Base-by-base conservation (phyloP, 2,113 vertebrate genomes). In the Melanocharis versteri region DNA sequence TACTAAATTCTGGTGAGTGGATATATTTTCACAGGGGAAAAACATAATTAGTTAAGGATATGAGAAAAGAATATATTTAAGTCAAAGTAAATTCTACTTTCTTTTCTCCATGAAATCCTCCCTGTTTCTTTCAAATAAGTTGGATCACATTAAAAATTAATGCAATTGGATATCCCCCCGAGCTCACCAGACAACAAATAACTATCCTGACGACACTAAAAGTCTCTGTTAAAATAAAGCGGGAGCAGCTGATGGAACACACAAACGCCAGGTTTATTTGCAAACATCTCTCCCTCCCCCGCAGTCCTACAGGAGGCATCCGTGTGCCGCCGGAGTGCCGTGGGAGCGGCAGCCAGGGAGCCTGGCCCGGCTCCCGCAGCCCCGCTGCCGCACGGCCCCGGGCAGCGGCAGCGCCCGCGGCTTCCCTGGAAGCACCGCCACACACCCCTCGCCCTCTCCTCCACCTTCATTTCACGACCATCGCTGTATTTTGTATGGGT, bases 261-360 rank as follows among this genome's bases (percentile, higher is more conserved):
- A 3, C 0, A 8, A 57, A 6, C 0, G 28, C 10, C 16, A 30
- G 44, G 15, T 37, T 48, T 62, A 2, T 16, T 7, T 3, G 62
- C 35, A 2, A 27, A 3, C 50, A 10, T 4, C 27, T 51, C 61
- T 50, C 37, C 24, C 48, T 53, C 68, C 42, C 11, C 11, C 0
- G 50, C 89, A 47, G 57, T 6, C 90, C 95, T 64, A 45, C 30
- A 93, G 95, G 96, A 78, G 95, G 95, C 92, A 88, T 5, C 95
- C 68, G 60, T 5, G 42, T 0, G 70, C 91, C 24, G 39, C 75
- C 0, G 53, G 35, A 96, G 69, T 5, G n/a, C 13, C 1, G 11
- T 0, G 2, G 7, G 27, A 60, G 60, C 54, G 3, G 37, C 44
- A 21, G 70, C 15, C n/a, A 2, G 8, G 30, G 30, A 78, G 42